Evolutionary conservation across 2,113 vertebrate genomes (phyloP), one percentile per base, ranked within the genome.

Genomic region (Trogon surrucura): DNA sequence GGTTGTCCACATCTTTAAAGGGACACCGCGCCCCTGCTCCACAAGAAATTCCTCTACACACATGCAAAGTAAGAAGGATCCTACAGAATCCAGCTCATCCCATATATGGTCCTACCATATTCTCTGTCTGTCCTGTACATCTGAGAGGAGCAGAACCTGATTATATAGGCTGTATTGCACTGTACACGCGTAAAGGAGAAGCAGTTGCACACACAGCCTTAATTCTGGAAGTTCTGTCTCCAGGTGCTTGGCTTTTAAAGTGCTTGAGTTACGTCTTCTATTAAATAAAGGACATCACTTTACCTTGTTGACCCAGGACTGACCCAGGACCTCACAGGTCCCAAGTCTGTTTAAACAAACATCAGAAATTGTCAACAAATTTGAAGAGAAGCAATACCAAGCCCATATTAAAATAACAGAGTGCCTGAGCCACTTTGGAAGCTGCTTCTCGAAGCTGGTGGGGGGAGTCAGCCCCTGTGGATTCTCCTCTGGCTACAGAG

Each of bases 381-480:
- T 62, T 34, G 36, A 89, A 56, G 44, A 80, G 62, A 50, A 54
- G 72, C 12, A 61, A 22, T 25, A 73, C 17, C 19, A 65, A 86
- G 13, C 17, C 36, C 6, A 1, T 30, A 38, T 51, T 30, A 66
- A 79, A 48, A 38, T 16, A 54, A 62, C 3, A 1, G 34, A 50
- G 30, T 25, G 8, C 26, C 36, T 54, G 36, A 54, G n/a, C 50
- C 15, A 17, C 44, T 66, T 38, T 38, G 26, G 56, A 80, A 72
- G 7, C n/a, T 58, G 44, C n/a, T 60, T 87, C 64, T 89, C 19
- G 51, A 61, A 73, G 45, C 16, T 78, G 26, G 2, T 65, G 34
- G 29, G 45, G 29, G 22, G 77, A 50, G 25, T 73, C 64, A 72
- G 32, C 1, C 29, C 29, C 9, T 0, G 0, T 13, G 38, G 32